These are phyloP conservation scores for Ptilonorhynchus violaceus DNA, from an alignment of 2,113 vertebrate genomes.

Conservation along the genomic window DNA sequence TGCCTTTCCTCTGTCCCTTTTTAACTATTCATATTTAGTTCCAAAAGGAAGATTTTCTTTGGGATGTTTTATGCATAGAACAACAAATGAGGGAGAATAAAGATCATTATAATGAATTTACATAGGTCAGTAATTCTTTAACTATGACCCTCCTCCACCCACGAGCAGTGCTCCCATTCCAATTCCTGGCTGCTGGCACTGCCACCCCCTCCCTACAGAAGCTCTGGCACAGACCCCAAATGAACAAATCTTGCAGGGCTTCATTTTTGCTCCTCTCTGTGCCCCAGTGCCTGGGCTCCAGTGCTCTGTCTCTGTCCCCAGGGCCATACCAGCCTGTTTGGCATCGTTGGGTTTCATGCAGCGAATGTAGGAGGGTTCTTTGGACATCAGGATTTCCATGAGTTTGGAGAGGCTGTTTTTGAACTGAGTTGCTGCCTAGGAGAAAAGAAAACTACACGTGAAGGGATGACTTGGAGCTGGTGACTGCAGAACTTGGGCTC, in stretches of 20 bases:
- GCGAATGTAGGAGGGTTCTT: constrained; percentile 95
- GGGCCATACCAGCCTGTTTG: constrained; percentile 87
- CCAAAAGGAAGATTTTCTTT: neutral
- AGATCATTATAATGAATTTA: neutral
- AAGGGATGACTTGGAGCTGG: neutral
- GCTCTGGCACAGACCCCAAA: neutral
- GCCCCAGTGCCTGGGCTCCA: neutral
- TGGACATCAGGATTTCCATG: constrained; percentile 98
- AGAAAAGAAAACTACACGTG: neutral
- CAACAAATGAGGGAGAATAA: neutral
- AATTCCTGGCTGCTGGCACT: neutral
- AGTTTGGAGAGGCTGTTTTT: constrained; percentile 93
- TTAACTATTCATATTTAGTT: neutral
- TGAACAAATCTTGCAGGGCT: neutral
- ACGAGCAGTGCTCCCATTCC: neutral
- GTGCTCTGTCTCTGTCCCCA: neutral
- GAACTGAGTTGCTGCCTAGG: constrained; percentile 94
- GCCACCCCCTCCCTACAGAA: neutral
- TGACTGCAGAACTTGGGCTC: neutral
- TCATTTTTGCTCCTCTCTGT: neutral
- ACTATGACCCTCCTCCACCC: neutral
- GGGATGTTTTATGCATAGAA: neutral
- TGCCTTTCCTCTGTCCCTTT: neutral
- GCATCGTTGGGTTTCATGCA: constrained; percentile 98
- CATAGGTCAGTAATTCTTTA: neutral